Base-by-base conservation (phyloP, 2,113 vertebrate species). In the Meriones unguiculatus region DNA sequence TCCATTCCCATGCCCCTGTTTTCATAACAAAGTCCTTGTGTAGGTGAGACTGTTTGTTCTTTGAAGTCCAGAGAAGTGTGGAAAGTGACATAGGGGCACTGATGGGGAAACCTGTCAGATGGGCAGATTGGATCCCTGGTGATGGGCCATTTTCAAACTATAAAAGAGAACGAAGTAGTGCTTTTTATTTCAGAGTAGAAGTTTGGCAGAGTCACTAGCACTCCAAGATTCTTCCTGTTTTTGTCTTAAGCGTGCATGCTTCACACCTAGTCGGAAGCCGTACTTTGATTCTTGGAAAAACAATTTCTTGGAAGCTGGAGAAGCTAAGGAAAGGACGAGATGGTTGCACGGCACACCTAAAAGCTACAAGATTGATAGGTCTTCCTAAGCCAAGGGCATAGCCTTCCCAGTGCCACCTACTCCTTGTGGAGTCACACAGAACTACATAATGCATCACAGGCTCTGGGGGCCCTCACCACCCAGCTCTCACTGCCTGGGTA, bases 221-320 rank as follows among this genome's bases (percentile, higher is more conserved):
- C n/a, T 93, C 82, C 50, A 75, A 87, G 87, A 90, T 92, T 89
- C 62, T 86, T 62, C 75, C 87, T 69, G 59, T 77, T 96, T 95
- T 46, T 95, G 86, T 91, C 52, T 93, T 93, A 96, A 96, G 73
- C 38, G 59, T 85, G 84, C 89, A 86, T 82, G 38, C 64, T 94
- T 95, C 91, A 80, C 25, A 94, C 89, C 54, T 89, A 52, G 50
- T 91, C 70, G 84, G 65, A 84, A 89, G 38, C 80, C 32, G 52
- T 70, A 91, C 35, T 93, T 96, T 90, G 72, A 89, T 87, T 93
- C 92, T 97, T 95, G 82, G 93, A 59, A 90, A 90, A 96, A 82
- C 77, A 94, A 87, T 91, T 95, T 95, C 65, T 94, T 95, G 70
- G 50, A 87, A 95, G 54, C 80, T 78, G 67, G 73, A 86, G 85